A percentile compares a stretch with the other conserved stretches of the same genome.
phyloP scores from a whole-genome alignment of 2,113 vertebrate genomes.

The Pomatostomus ruficeps region DNA sequence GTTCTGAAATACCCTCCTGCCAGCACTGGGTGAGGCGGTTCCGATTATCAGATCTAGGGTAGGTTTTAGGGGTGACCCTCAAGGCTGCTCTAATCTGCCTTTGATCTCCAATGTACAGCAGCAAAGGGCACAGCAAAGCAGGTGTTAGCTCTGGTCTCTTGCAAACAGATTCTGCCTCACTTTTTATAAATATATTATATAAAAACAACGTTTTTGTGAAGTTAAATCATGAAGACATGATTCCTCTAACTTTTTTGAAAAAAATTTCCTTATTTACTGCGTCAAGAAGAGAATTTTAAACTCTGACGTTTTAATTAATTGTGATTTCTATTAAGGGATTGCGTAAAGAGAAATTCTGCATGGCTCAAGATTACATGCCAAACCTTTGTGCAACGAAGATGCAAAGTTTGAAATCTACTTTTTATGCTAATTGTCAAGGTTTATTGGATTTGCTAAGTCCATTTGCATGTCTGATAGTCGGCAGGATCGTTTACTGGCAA shows the following conservation, averaged over 20 bases:
- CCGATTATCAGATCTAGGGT: neutral
- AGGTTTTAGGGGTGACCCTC: neutral
- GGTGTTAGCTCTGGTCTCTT: neutral
- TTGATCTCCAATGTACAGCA: neutral
- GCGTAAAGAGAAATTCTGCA: neutral
- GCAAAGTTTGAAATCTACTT: neutral
- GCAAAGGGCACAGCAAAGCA: neutral
- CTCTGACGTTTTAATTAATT: neutral
- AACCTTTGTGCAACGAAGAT: neutral
- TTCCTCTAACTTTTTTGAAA: neutral
- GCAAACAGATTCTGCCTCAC: neutral
- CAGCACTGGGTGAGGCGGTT: neutral
- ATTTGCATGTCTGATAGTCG: neutral
- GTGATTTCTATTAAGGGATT: neutral
- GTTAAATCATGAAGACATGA: neutral
- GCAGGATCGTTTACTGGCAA: neutral
- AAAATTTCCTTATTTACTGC: neutral
- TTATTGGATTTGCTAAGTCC: neutral
- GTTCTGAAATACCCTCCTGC: neutral
- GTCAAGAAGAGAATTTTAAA: neutral
- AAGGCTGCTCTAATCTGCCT: neutral
- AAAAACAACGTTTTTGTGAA: neutral
- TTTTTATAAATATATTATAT: neutral
- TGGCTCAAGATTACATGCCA: neutral
- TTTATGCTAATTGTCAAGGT: neutral